Evolutionary conservation across 1,140 invertebrate genomes (phyloP).

Genomic region (Samia ricini): DNA sequence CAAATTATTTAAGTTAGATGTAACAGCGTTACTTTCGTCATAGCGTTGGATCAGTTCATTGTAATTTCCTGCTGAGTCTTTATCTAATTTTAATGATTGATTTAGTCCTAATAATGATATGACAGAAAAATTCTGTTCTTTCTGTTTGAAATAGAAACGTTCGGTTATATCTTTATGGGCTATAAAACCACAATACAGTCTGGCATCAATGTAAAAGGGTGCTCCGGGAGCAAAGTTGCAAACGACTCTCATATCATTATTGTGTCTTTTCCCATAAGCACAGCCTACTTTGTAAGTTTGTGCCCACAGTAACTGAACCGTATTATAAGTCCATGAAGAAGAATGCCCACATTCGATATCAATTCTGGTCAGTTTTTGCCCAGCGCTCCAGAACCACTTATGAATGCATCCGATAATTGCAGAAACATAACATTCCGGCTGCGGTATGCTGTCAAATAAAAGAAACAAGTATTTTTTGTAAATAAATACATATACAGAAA

Average conservation of each 20-base stretch:
- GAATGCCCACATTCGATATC: conserved; percentile 57
- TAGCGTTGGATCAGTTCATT: background rate
- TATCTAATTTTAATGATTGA: background rate
- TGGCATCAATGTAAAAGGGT: conserved; percentile 45
- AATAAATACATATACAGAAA: conserved; percentile 6
- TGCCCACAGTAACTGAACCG: conserved; percentile 61
- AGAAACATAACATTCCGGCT: conserved; percentile 51
- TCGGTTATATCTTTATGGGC: conserved; percentile 28
- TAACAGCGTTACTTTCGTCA: background rate
- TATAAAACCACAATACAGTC: conserved; percentile 59
- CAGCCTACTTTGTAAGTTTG: conserved; percentile 62
- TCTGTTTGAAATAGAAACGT: conserved; percentile 1
- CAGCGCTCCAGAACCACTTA: conserved; percentile 57
- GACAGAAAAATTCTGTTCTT: background rate
- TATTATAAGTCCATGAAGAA: conserved; percentile 39
- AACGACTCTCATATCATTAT: conserved; percentile 55
- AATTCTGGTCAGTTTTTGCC: conserved; percentile 30
- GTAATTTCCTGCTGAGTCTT: background rate
- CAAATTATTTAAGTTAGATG: conserved; percentile 33
- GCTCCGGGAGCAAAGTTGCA: conserved; percentile 65
- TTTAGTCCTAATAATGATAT: background rate
- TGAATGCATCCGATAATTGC: conserved; percentile 59
- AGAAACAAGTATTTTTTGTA: background rate
- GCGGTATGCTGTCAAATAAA: conserved; percentile 45
- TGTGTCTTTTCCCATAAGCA: conserved; percentile 41